Percentiles rank a stretch among this genome's conserved stretches.
Conservation (phyloP, 2,797 vertebrate species). For the Hydrocynus forskahlii region DNA sequence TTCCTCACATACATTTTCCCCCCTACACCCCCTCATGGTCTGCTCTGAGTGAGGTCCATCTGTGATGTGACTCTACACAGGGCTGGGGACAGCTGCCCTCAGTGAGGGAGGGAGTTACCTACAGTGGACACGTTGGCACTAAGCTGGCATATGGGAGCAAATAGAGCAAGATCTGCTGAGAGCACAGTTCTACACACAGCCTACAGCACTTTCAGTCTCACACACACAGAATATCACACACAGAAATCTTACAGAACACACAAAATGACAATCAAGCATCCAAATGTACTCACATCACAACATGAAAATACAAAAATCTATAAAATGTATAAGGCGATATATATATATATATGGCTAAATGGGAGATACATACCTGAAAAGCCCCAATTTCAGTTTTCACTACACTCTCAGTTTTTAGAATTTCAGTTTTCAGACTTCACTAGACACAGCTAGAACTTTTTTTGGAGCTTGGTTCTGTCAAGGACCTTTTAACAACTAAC, state of each 20-base stretch:
- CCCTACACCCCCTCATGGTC: neutral
- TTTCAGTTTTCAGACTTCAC: too few relatives aligned
- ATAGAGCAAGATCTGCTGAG: slow-evolving; percentile 21
- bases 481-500: too few relatives aligned
- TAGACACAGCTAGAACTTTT: too few relatives aligned
- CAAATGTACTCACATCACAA: too few relatives aligned
- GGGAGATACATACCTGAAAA: neutral
- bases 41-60: slow-evolving; percentile 30
- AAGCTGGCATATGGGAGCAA: slow-evolving; percentile 5
- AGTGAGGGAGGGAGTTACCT: slow-evolving; percentile 31
- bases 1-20: too few relatives aligned
- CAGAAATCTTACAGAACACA: too few relatives aligned
- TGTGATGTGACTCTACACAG: slow-evolving; percentile 20
- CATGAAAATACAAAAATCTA: too few relatives aligned
- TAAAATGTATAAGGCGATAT: too few relatives aligned
- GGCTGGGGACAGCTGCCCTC: slow-evolving; percentile 29
- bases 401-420: too few relatives aligned
- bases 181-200: neutral
- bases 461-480: too few relatives aligned
- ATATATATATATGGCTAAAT: neutral
- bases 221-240: neutral
- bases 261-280: too few relatives aligned
- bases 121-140: slow-evolving; percentile 5
- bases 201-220: neutral
- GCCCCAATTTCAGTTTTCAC: too few relatives aligned